phyloP scores from a whole-genome alignment of 2,888 invertebrate genomes.

The Latheticus oryzae region DNA sequence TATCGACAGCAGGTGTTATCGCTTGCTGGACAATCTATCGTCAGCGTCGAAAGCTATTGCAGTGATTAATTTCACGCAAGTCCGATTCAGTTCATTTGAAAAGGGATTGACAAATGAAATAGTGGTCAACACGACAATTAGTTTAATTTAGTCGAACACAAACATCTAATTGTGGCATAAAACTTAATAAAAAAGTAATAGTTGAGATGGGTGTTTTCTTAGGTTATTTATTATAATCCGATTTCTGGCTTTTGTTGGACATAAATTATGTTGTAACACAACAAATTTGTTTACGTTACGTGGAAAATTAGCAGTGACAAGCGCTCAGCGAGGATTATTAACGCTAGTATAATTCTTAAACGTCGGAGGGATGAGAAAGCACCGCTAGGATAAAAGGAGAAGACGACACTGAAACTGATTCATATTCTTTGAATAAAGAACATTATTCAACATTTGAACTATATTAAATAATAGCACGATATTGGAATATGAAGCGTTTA shows the following conservation, averaged over 20 bases:
- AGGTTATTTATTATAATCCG: slow-evolving; percentile 24
- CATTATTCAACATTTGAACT: slow-evolving; percentile 35
- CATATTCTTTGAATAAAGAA: slow-evolving; percentile 28
- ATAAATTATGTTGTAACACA: slow-evolving; percentile 30
- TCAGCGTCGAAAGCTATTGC: slow-evolving; percentile 47
- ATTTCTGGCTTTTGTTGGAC: slow-evolving; percentile 30
- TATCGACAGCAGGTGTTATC: too few species aligned
- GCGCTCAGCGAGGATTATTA: slow-evolving; percentile 31
- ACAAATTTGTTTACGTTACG: slow-evolving; percentile 36
- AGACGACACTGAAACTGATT: slow-evolving; percentile 23
- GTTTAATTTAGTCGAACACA: slow-evolving; percentile 50
- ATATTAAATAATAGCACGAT: slow-evolving; percentile 32
- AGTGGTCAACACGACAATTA: slow-evolving; percentile 47
- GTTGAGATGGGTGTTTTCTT: background rate
- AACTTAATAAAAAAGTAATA: background rate
- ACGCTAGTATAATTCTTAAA: slow-evolving; percentile 37
- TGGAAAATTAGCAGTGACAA: slow-evolving; percentile 34
- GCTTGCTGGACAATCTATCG: slow-evolving; percentile 34
- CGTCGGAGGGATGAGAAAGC: slow-evolving; percentile 17
- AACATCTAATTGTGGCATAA: background rate
- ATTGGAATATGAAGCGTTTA: too few species aligned
- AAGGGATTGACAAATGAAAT: slow-evolving; percentile 49
- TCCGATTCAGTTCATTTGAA: slow-evolving; percentile 45
- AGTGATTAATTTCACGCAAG: slow-evolving; percentile 47
- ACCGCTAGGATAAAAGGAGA: slow-evolving; percentile 27